phyloP scores from a whole-genome alignment of 1,140 invertebrate genomes.

The Cydia fagiglandana region DNA sequence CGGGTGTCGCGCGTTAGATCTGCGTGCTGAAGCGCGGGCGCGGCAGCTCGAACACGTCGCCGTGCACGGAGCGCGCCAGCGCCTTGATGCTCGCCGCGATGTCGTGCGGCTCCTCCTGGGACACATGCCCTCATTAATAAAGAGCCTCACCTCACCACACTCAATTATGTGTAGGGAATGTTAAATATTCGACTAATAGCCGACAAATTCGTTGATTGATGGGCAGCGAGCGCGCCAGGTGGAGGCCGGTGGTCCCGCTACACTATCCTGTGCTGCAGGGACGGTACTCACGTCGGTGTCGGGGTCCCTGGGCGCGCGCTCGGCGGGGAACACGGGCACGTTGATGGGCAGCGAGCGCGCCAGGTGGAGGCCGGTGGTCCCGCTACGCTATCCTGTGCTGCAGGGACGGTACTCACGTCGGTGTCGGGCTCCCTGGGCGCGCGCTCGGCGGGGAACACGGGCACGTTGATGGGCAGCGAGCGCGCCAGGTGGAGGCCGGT shows the following conservation, averaged over 20 bases:
- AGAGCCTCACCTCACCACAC: no score
- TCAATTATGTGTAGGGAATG: no score
- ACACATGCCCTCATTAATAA: neutral
- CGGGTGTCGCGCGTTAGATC: slow-evolving; percentile 78
- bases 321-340: slow-evolving; percentile 64
- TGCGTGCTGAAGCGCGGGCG: slow-evolving; percentile 89
- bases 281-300: slow-evolving; percentile 48
- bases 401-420: slow-evolving; percentile 27
- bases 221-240: slow-evolving; percentile 69
- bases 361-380: slow-evolving; percentile 36
- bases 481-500: slow-evolving; percentile 50
- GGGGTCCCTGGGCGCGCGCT: slow-evolving; percentile 54
- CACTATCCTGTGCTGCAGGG: no score
- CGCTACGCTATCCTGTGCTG: no score
- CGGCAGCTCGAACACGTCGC: slow-evolving; percentile 92
- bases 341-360: slow-evolving; percentile 73
- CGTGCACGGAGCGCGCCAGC: slow-evolving; percentile 90
- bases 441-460: slow-evolving; percentile 58
- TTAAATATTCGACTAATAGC: no score
- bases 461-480: slow-evolving; percentile 72
- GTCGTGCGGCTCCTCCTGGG: slow-evolving; percentile 78
- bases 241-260: no score
- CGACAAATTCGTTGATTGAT: slow-evolving; percentile 54
- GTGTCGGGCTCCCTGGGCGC: slow-evolving; percentile 61
- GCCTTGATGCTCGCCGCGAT: slow-evolving; percentile 94